Percentiles rank a stretch among this genome's conserved stretches.
These are phyloP conservation scores for roundworm (Caenorhabditis elegans) DNA, from an alignment of 1,140 invertebrate genomes.

Conservation along the genomic window WBcel235 BX284603.4:8377501-8378000, in stretches of 20 bases:
- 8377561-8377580: not conserved
- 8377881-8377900: not conserved
- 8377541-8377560: not conserved
- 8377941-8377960: not conserved
- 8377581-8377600: not conserved
- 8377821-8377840: not conserved
- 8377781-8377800: not conserved
- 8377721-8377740: not conserved
- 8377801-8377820: not conserved
- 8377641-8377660: constrained; percentile 17
- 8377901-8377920: constrained; percentile 2
- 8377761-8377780: not conserved
- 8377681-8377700: not conserved
- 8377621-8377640: not conserved
- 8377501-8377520: no score
- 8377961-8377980: not conserved
- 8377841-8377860: not conserved
- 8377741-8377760: not conserved
- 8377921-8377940: not conserved
- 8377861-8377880: not conserved
- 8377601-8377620: not conserved
- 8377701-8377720: not conserved
- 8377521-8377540: not conserved
- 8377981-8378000: not conserved
- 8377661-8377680: not conserved